Evolutionary conservation across 1,140 invertebrate species (phyloP), one percentile per base, ranked within the genome.

Genomic region (Brachystomella parvula): DNA sequence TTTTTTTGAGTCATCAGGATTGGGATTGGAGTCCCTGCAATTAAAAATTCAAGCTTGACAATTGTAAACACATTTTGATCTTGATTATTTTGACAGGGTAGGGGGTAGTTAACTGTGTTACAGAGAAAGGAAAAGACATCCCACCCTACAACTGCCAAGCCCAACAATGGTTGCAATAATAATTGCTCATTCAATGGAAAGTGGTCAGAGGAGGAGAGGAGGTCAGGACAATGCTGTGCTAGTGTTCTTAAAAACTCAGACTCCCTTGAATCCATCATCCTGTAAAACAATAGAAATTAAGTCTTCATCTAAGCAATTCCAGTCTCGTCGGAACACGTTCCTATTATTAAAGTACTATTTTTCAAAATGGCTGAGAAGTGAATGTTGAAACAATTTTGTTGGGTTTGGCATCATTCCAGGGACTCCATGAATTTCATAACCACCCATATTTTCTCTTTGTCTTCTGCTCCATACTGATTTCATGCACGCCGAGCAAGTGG

Each of bases 171-270:
- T 44, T 12, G 39, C 39, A 9, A 44, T 9, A 44, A 44, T 44
- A 44, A n/a, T n/a, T n/a, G n/a, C n/a, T n/a, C 39, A 44, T n/a
- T 44, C n/a, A 44, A 44, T 44, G 39, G 39, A 44, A 44, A 44
- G 39, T 44, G 39, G 39, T 44, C 39, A 44, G 39, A 9, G 9
- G 39, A 44, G 39, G n/a, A 44, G 39, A 12, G 39, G n/a, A n/a
- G 39, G n/a, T 9, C 39, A 44, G 39, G 9, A 9, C 39, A 44
- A 44, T 12, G 39, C 9, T 44, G n/a, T 9, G 39, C 39, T n/a
- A 44, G 9, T 44, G 9, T 44, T n/a, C 9, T n/a, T 12, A n/a
- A 12, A 9, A 9, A 44, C 39, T 44, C 39, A 12, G 9, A 9
- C n/a, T 44, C n/a, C 39, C 9, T n/a, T 12, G n/a, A 44, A 44